Percentiles rank a stretch among this genome's conserved stretches.
These are phyloP conservation scores for Rhea americana DNA, from an alignment of 2,113 vertebrate genomes.

Conservation along the genomic window DNA sequence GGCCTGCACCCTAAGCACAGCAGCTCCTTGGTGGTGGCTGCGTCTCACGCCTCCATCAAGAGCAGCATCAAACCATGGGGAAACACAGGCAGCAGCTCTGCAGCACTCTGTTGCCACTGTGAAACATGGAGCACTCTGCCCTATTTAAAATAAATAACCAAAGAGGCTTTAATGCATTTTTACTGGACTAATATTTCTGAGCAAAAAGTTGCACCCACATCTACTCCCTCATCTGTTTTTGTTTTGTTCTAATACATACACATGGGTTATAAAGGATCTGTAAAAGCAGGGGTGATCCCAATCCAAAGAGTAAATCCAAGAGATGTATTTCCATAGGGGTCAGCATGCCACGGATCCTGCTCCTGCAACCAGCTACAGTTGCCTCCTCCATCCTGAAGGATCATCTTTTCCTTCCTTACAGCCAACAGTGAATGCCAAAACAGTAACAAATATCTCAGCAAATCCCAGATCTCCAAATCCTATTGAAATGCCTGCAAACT, in stretches of 20 bases:
- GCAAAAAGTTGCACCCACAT: neutral
- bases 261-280: neutral
- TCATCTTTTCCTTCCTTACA: neutral
- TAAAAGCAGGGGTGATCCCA: neutral
- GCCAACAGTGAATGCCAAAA: neutral
- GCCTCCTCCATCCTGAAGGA: neutral
- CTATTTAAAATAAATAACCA: conserved; percentile 13
- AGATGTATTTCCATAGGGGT: neutral
- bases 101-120: neutral
- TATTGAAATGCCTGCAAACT: neutral
- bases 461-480: neutral
- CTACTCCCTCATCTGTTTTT: neutral
- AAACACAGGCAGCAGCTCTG: conserved; percentile 31
- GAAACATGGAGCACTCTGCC: conserved; percentile 4
- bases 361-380: accelerated
- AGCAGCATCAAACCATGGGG: neutral
- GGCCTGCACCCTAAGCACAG: neutral
- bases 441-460: neutral
- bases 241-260: neutral
- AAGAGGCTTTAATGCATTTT: conserved; percentile 35
- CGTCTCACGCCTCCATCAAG: neutral
- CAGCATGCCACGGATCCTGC: accelerated
- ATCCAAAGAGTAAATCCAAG: neutral
- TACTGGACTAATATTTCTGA: conserved; percentile 18
- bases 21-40: accelerated